Evolutionary conservation across 2,888 invertebrate species (phyloP).

Genomic region (Clostera curtula): DNA sequence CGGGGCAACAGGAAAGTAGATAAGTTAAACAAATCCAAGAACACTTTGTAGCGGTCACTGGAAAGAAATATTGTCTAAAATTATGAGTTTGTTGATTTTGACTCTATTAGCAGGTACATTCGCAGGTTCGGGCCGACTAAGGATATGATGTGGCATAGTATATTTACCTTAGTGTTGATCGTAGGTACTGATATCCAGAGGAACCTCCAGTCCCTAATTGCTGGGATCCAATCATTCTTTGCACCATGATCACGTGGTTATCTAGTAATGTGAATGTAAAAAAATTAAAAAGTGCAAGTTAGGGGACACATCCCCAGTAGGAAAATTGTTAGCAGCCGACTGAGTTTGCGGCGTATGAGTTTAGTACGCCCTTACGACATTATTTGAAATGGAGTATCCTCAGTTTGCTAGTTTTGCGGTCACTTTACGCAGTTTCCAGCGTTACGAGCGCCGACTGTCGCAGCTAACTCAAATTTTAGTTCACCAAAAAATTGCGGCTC

Average conservation of each 20-base stretch:
- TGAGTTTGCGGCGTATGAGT: not conserved
- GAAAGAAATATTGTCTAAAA: slow-evolving; percentile 5
- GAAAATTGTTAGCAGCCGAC: not conserved
- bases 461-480: too few species aligned
- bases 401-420: too few species aligned
- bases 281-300: too few species aligned
- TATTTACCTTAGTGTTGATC: slow-evolving; percentile 93
- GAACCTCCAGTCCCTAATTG: slow-evolving; percentile 98
- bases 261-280: slow-evolving; percentile 73
- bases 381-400: too few species aligned
- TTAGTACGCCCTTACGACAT: too few species aligned
- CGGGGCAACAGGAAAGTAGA: slow-evolving; percentile 97
- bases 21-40: slow-evolving; percentile 96
- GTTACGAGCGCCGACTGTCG: too few species aligned
- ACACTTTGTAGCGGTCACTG: slow-evolving; percentile 99
- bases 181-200: slow-evolving; percentile 97
- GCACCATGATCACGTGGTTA: slow-evolving; percentile 98
- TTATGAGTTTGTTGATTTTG: not conserved
- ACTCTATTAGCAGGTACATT: too few species aligned
- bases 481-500: too few species aligned
- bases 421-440: too few species aligned
- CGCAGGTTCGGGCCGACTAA: too few species aligned
- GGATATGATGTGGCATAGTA: too few species aligned
- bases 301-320: too few species aligned
- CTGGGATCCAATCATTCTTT: slow-evolving; percentile 98